Evolutionary conservation across 1,140 invertebrate genomes (phyloP), one percentile per base, ranked within the genome.

Genomic region (Hyles euphorbiae): DNA sequence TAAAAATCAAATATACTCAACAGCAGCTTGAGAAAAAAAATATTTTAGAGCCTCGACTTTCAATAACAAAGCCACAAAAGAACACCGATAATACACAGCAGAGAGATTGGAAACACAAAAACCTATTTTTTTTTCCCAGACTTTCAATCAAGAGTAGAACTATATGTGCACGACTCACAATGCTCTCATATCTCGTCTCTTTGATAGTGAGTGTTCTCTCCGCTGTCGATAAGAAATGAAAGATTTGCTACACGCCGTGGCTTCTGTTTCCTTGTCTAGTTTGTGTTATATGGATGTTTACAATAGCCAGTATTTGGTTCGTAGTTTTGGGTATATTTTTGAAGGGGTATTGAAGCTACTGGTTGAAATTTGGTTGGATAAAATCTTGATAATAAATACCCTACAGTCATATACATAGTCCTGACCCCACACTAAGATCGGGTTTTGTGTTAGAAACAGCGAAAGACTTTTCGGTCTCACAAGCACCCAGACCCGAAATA

Each of bases 211-310:
- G 60, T 67, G 70, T 65, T 65, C 59, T 22, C 59, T 56, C 52
- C 33, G 44, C 34, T 49, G 60, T 9, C 53, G 72, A 78, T 80
- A 78, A 78, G 74, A 68, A 73, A 81, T 70, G 72, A 76, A 67
- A 76, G 72, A 75, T 76, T n/a, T 75, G 68, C 50, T 50, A 56
- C 34, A 60, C 61, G 44, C 61, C 60, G 69, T 51, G 49, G 54
- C 34, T 58, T 58, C 52, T 61, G 53, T 53, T 62, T 56, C 56
- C 51, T 58, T 67, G 54, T 73, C 54, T 63, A 53, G 9, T 32
- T 22, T 22, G 7, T 40, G 51, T 46, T 43, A 46, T 10, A 55
- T 43, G 44, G 44, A 45, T 22, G 2, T 0, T 22, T 22, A 22
- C 22, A 2, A 22, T 22, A 22, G 22, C 1, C 22, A 22, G 22